phyloP scores from a whole-genome alignment of 2,797 vertebrate species.

The Notoglanidium macrostoma region DNA sequence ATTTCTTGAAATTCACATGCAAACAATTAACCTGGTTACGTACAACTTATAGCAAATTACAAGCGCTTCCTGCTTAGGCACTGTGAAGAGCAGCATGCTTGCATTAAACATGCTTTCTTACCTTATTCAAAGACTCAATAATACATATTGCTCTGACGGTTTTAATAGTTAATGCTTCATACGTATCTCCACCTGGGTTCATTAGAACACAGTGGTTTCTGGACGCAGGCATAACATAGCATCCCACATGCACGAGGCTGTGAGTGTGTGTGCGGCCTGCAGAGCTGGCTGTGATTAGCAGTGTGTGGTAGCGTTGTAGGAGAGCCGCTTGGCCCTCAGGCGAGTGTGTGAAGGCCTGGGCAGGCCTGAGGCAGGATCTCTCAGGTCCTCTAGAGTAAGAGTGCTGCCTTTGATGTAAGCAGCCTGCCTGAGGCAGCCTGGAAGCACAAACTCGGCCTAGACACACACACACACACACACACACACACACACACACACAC shows the following conservation, averaged over 20 bases:
- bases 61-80: background rate
- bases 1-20: background rate
- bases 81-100: slow-evolving; percentile 31
- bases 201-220: slow-evolving; percentile 41
- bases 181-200: slow-evolving; percentile 34
- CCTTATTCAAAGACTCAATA: slow-evolving; percentile 75
- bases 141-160: slow-evolving; percentile 70
- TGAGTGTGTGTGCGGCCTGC: slow-evolving; percentile 22
- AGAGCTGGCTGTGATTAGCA: slow-evolving; percentile 63
- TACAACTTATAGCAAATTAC: slow-evolving; percentile 39
- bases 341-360: slow-evolving; percentile 72
- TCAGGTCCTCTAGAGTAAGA: slow-evolving; percentile 73
- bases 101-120: slow-evolving; percentile 50
- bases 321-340: slow-evolving; percentile 67
- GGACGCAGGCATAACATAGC: slow-evolving; percentile 31
- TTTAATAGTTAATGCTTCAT: slow-evolving; percentile 65
- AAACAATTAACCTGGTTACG: background rate
- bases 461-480: background rate
- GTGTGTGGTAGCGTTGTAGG: slow-evolving; percentile 63
- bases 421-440: slow-evolving; percentile 71
- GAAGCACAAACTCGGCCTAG: slow-evolving; percentile 62
- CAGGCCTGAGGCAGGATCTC: slow-evolving; percentile 68
- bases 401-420: slow-evolving; percentile 77
- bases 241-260: slow-evolving; percentile 3
- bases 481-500: background rate